phyloP scores from a whole-genome alignment of 2,113 vertebrate genomes.

The Micronycteris hirsuta region DNA sequence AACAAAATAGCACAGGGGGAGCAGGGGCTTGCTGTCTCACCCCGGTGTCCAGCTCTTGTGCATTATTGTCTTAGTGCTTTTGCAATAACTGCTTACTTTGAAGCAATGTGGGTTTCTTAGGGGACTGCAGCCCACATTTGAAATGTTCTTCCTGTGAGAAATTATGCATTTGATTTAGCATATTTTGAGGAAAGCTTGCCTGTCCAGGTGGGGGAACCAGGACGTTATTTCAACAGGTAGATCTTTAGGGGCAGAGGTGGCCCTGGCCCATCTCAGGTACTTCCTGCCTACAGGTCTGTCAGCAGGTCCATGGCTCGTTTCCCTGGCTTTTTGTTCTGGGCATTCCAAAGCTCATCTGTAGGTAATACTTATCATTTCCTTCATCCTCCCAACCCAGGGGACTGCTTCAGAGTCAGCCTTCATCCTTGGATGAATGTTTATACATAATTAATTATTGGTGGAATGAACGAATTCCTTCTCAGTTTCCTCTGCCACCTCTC shows the following conservation, averaged over 20 bases:
- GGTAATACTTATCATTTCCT: not conserved
- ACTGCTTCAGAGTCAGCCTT: not conserved
- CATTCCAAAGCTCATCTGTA: not conserved
- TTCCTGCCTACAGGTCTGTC: not conserved
- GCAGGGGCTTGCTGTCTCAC: not conserved
- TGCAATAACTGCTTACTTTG: not conserved
- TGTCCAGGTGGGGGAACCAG: not conserved
- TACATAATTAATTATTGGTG: not conserved
- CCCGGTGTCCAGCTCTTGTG: not conserved
- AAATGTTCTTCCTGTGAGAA: conserved; percentile 28
- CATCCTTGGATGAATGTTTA: not conserved
- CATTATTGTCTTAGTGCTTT: not conserved
- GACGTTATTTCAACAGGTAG: fast-evolving
- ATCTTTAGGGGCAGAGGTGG: not conserved
- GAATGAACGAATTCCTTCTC: not conserved
- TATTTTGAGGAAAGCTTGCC: not conserved
- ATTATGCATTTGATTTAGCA: not conserved
- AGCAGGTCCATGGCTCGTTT: not conserved
- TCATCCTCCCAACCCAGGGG: not conserved
- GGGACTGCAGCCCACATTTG: not conserved
- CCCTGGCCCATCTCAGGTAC: not conserved
- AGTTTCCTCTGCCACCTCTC: not conserved
- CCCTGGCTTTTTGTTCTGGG: not conserved
- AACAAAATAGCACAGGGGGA: not conserved
- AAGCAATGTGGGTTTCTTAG: conserved; percentile 8